Evolutionary conservation across 30 jellyfish, hydroid and myxozoan species (phyloP).

Genomic region (Aurelia sp.): DNA sequence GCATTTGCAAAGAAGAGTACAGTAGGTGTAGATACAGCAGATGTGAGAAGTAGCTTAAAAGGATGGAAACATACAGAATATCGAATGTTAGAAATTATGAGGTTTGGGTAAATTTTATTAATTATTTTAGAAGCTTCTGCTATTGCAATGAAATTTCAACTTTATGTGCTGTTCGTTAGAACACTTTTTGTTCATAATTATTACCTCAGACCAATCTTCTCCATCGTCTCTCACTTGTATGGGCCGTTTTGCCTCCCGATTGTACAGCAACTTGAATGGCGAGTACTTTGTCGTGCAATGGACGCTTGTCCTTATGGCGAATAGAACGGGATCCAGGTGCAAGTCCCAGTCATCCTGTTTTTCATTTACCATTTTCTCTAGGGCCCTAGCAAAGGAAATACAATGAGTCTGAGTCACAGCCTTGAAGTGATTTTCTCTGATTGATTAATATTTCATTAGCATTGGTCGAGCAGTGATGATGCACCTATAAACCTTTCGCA

Average conservation of each 20-base stretch:
- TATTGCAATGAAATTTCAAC: no score
- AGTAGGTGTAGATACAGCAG: neutral
- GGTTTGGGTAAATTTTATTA: no score
- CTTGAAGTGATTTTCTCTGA: no score
- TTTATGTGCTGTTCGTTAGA: no score
- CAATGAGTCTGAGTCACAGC: no score
- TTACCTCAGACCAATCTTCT: conserved; percentile 11
- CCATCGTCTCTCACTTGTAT: conserved; percentile 2
- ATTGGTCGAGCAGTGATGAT: no score
- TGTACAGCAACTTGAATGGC: conserved; percentile 20
- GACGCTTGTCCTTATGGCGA: conserved; percentile 16
- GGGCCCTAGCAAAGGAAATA: neutral
- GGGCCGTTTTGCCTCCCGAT: conserved; percentile 25
- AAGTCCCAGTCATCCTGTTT: conserved; percentile 14
- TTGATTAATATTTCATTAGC: no score
- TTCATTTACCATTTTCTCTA: conserved; percentile 16
- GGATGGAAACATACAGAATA: no score
- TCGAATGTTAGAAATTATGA: no score
- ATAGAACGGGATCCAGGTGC: conserved; percentile 10
- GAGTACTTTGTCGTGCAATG: conserved; percentile 10
- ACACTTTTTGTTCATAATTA: neutral
- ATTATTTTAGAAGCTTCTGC: no score
- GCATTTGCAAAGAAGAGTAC: neutral
- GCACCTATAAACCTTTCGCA: no score
- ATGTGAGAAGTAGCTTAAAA: neutral